Percentiles rank a stretch among this genome's conserved stretches.
These are phyloP conservation scores for Cinclus mexicanus DNA, from an alignment of 2,113 vertebrate species.

Conservation along the genomic window DNA sequence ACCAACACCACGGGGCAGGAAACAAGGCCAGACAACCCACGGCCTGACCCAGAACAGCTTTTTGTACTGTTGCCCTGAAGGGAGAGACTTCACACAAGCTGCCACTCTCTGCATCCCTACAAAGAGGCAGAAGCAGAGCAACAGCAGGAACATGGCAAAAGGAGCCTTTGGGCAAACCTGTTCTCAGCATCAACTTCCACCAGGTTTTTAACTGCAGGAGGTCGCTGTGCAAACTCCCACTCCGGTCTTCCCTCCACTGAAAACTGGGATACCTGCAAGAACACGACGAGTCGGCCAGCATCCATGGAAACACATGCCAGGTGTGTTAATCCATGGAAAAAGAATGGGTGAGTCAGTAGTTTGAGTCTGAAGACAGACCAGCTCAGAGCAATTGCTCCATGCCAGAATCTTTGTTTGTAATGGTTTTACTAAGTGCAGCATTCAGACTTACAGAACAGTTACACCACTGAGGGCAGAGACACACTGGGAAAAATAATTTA, in stretches of 20 bases:
- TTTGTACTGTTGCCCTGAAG: fast-evolving
- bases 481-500: background rate
- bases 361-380: background rate
- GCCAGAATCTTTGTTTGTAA: constrained; percentile 31
- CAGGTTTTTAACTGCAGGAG: background rate
- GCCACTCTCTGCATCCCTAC: background rate
- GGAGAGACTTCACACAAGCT: background rate
- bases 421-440: constrained; percentile 23
- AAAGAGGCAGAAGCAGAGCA: fast-evolving
- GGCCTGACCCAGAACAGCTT: background rate
- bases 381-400: background rate
- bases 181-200: background rate
- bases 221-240: fast-evolving
- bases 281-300: fast-evolving
- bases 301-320: background rate
- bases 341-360: constrained; percentile 20
- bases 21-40: fast-evolving
- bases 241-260: fast-evolving
- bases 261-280: background rate
- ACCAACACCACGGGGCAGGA: background rate
- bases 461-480: background rate
- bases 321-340: background rate
- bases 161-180: background rate
- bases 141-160: fast-evolving
- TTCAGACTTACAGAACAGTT: background rate